Evolutionary conservation across 2,888 invertebrate genomes (phyloP), one percentile per base, ranked within the genome.

Genomic region (Punctoribates punctum): DNA sequence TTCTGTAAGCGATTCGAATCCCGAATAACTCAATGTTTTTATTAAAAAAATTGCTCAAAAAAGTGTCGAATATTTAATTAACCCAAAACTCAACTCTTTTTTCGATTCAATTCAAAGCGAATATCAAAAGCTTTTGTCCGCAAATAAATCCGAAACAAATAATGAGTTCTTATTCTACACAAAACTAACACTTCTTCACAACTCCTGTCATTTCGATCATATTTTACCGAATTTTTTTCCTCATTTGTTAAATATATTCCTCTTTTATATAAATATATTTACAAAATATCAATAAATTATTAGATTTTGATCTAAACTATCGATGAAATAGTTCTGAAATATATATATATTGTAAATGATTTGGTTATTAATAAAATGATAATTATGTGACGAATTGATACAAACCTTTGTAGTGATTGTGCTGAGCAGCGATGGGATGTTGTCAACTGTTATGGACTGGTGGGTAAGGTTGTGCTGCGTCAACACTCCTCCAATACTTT

Each of bases 221-320:
- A 57, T 57, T 57, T 57, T 57, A 57, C 25, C 57, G 25, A 57
- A 57, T n/a, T n/a, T n/a, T 57, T 57, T 57, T 57, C 15, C 13
- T 13, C 13, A 51, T 57, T 8, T 57, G 57, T 57, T 23, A 57
- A 17, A 57, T 57, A 57, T 20, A 57, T 23, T 20, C 57, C 25
- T 57, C 20, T 57, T 57, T 57, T 57, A 57, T 57, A 57, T 57
- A 4, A 23, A 57, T 23, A 51, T 51, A 51, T 57, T 57, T 20
- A 57, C 57, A 23, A 57, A 48, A 48, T 48, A 48, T 48, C 48
- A 48, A 17, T 3, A 48, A 48, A 48, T 48, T 48, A 48, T 48
- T 34, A 34, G 34, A 34, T 34, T 34, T 34, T 34, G 8, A 34
- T 6, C 34, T 34, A 6, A 34, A 34, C 8, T 34, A 34, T 34